Evolutionary conservation across 2,888 invertebrate species (phyloP).

Genomic region (Vesta saturnalis): DNA sequence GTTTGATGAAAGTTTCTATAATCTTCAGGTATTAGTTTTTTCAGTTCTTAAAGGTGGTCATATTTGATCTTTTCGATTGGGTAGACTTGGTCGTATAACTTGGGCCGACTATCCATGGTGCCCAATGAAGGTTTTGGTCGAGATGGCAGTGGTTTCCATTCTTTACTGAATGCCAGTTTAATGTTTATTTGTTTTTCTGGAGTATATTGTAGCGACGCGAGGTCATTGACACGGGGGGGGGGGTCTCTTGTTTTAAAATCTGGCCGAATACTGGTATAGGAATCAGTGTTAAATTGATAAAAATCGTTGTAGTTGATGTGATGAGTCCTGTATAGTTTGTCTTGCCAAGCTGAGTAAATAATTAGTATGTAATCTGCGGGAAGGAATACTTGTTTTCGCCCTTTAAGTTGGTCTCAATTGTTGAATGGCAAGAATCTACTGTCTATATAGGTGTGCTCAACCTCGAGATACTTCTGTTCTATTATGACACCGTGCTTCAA

Average conservation of each 20-base stretch:
- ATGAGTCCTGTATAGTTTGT: too few relatives aligned
- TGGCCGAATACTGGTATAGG: not conserved
- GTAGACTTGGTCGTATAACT: too few relatives aligned
- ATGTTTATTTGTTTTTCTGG: not conserved
- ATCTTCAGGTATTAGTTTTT: not conserved
- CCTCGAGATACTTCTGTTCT: not conserved
- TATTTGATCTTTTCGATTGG: too few relatives aligned
- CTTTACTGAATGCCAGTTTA: too few relatives aligned
- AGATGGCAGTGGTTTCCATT: too few relatives aligned
- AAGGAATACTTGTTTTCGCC: too few relatives aligned
- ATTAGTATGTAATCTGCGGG: not conserved
- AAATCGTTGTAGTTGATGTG: not conserved
- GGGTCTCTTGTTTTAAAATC: not conserved
- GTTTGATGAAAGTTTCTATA: constrained; percentile 4
- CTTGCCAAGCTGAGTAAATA: not conserved
- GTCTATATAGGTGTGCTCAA: not conserved
- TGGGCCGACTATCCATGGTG: not conserved
- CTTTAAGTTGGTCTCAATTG: too few relatives aligned
- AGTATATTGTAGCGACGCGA: too few relatives aligned
- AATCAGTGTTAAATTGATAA: not conserved
- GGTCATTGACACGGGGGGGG: too few relatives aligned
- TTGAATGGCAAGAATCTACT: too few relatives aligned
- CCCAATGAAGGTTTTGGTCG: not conserved
- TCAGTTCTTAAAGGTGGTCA: not conserved
- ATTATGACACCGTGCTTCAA: too few relatives aligned